phyloP scores from a whole-genome alignment of 2,888 invertebrate genomes.

The Eilema depressum region DNA sequence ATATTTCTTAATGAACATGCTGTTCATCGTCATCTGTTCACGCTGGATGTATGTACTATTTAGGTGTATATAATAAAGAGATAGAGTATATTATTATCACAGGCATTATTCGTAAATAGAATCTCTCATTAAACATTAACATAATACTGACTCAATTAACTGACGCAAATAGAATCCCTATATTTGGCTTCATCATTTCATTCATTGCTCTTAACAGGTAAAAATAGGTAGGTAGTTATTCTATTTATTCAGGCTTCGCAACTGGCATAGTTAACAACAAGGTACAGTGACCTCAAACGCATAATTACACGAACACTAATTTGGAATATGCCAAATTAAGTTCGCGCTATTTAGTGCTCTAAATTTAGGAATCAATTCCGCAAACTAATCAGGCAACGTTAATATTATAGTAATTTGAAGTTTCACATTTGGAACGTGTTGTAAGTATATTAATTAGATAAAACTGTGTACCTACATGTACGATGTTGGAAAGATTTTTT shows the following conservation, averaged over 20 bases:
- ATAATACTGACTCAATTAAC: not conserved
- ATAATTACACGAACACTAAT: constrained; percentile 1
- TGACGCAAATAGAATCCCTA: not conserved
- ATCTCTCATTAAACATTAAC: not conserved
- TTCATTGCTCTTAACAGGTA: not conserved
- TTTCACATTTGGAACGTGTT: constrained; percentile 37
- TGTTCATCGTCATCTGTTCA: no score
- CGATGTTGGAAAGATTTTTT: not conserved
- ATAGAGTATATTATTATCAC: no score
- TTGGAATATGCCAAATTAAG: not conserved
- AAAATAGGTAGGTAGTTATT: not conserved
- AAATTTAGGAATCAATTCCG: constrained; percentile 39
- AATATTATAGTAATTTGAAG: constrained; percentile 45
- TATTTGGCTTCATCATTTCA: not conserved
- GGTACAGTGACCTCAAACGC: not conserved
- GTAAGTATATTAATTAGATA: constrained; percentile 14
- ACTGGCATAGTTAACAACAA: not conserved
- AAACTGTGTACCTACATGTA: not conserved
- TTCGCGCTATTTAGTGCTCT: constrained; percentile 9
- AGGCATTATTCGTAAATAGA: no score
- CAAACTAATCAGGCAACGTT: constrained; percentile 47
- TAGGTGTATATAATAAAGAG: no score
- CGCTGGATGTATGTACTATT: no score
- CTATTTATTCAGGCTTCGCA: not conserved
- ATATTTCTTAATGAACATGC: no score